phyloP scores from a whole-genome alignment of 1,140 invertebrate species.

The Limonius californicus region DNA sequence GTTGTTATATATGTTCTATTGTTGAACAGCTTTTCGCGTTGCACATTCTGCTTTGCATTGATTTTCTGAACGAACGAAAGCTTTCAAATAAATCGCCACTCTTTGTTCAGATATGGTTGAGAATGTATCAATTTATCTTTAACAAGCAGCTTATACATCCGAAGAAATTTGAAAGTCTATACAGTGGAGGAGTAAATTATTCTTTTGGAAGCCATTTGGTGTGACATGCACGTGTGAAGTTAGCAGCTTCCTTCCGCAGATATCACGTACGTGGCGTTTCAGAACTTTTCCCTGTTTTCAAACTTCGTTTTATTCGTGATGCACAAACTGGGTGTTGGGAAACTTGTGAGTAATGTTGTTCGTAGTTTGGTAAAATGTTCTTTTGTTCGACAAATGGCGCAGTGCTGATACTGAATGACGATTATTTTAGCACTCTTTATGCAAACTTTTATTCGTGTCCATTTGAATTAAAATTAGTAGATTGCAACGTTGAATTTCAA shows the following conservation, averaged over 20 bases:
- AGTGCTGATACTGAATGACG: conserved; percentile 4
- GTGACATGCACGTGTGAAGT: conserved; percentile 34
- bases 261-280: conserved; percentile 34
- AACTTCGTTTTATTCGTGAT: conserved; percentile 29
- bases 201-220: conserved; percentile 28
- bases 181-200: conserved; percentile 23
- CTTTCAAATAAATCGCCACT: background rate
- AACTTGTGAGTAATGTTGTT: conserved; percentile 15
- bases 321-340: conserved; percentile 11
- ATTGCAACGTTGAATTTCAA: no score
- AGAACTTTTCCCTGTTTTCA: conserved; percentile 31
- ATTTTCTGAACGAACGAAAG: background rate
- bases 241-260: conserved; percentile 32
- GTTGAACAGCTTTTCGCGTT: background rate
- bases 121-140: conserved; percentile 3
- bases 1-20: background rate
- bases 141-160: background rate
- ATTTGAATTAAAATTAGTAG: no score
- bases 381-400: conserved; percentile 5
- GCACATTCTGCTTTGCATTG: background rate
- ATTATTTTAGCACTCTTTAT: background rate
- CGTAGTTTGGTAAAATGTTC: conserved; percentile 14
- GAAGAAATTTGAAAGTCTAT: conserved; percentile 4
- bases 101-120: background rate
- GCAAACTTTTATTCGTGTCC: no score